Evolutionary conservation across 2,113 vertebrate genomes (phyloP), one percentile per base, ranked within the genome.

Genomic region (Hystrix brachyura): DNA sequence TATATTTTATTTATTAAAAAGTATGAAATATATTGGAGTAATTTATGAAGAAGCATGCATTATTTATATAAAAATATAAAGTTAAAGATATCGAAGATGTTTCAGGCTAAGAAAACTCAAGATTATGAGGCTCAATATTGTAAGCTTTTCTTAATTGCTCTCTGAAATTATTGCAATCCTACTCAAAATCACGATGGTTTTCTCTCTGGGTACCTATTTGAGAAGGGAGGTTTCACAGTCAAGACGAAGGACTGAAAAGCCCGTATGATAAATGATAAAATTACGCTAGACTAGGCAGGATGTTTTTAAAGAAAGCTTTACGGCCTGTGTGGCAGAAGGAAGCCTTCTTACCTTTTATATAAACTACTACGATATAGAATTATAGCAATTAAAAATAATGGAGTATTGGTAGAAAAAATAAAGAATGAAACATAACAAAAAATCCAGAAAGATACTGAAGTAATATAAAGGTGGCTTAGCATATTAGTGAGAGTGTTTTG

Each of bases 11-110:
- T 92, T 83, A 78, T 88, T 89, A 59, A 59, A 91, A 93, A 65
- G 21, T 51, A 43, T 89, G 60, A 91, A 91, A 80, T 85, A 76
- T 80, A 67, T 29, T 78, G 17, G 19, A 92, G 85, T 72, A 93
- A 62, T 89, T 87, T 72, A 65, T 91, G 91, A 89, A 88, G 78
- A 85, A 94, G 57, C 14, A 60, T 93, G 25, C 25, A 72, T 32
- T 59, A 93, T 93, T 83, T 95, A 90, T 79, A 65, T 83, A 12
- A 83, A 93, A 94, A 72, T 27, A 62, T 64, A 9, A 84, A 91
- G 3, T 80, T 93, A 84, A 72, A 91, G 74, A 78, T 3, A 62
- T 60, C 78, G 85, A 95, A 85, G 64, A 83, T 62, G 38, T 90
- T 82, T 88, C 25, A 34, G 80, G 25, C 14, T 86, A 48, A 69